Base-by-base conservation (phyloP, 2,113 vertebrate species). In the Nicator chloris region DNA sequence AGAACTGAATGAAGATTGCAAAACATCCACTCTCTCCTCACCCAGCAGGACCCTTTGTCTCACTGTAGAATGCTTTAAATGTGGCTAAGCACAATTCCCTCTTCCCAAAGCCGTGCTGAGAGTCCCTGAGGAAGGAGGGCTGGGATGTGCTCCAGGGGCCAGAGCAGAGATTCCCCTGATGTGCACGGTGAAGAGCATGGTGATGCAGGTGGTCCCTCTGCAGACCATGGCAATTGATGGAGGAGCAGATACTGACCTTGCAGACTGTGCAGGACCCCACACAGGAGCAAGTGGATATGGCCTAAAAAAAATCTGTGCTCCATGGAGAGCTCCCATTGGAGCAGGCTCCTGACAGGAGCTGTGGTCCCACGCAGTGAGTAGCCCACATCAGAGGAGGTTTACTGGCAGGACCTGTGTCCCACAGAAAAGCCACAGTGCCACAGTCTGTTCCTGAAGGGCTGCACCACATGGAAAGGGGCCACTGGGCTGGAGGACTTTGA, bases 21-120 rank as follows among this genome's bases (percentile, higher is more conserved):
- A 19, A 39, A 70, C 47, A 31, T 51, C 10, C 68, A 51, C 35
- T 8, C 2, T 49, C 47, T 49, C 3, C 20, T 51, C 20, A 22
- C 2, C 27, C 35, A 51, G 7, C 10, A 23, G 39, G 27, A 31
- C 20, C 20, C 15, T 39, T 31, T 51, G 20, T 20, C 37, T 51
- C 15, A 30, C 4, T 39, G 47, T 49, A 17, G 47, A 12, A 30
- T 0, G 20, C 47, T 39, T 6, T 13, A 11, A 51, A 5, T 4
- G 6, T 51, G 19, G 14, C 35, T 23, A 22, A 50, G n/a, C 26
- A 15, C 6, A 2, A 20, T 50, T 30, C 14, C 10, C n/a, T 5
- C n/a, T 37, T 30, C 9, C 27, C 26, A 39, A 69, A 51, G 11
- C 22, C 47, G 13, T 50, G 14, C 26, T 50, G 26, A 9, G 13